Evolutionary conservation across 2,113 vertebrate genomes (phyloP).

Genomic region (Pogona vitticeps): DNA sequence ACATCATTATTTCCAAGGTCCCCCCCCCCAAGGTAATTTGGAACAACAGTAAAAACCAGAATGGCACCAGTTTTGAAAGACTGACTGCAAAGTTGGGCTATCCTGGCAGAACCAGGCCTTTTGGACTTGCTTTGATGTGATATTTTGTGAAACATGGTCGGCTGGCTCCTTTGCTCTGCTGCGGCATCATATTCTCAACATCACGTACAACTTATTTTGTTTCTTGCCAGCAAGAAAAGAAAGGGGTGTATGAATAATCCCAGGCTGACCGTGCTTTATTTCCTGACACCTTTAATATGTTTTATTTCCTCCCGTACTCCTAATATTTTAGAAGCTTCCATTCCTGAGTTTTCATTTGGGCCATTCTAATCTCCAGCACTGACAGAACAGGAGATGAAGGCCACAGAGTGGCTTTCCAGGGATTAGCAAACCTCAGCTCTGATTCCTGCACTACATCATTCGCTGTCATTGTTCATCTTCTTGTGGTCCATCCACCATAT

Average conservation of each 20-base stretch:
- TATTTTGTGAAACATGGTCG: background rate
- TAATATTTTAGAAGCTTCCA: background rate
- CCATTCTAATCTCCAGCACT: background rate
- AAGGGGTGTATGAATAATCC: background rate
- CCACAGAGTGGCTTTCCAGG: background rate
- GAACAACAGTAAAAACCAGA: no score
- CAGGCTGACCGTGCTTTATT: background rate
- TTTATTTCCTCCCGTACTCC: background rate
- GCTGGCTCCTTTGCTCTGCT: background rate
- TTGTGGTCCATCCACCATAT: background rate
- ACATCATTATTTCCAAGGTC: no score
- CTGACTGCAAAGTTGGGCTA: no score
- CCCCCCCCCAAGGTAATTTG: no score
- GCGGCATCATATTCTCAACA: background rate
- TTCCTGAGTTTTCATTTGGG: background rate
- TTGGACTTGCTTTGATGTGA: no score
- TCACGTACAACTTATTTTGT: background rate
- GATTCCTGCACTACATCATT: background rate
- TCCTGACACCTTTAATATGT: background rate
- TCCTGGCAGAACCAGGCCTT: no score
- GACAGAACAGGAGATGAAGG: background rate
- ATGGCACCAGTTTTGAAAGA: no score
- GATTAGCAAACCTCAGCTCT: background rate
- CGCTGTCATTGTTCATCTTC: background rate
- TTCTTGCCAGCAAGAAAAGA: background rate